phyloP scores from a whole-genome alignment of 2,113 vertebrate genomes.

The Archocentrus centrarchus region DNA sequence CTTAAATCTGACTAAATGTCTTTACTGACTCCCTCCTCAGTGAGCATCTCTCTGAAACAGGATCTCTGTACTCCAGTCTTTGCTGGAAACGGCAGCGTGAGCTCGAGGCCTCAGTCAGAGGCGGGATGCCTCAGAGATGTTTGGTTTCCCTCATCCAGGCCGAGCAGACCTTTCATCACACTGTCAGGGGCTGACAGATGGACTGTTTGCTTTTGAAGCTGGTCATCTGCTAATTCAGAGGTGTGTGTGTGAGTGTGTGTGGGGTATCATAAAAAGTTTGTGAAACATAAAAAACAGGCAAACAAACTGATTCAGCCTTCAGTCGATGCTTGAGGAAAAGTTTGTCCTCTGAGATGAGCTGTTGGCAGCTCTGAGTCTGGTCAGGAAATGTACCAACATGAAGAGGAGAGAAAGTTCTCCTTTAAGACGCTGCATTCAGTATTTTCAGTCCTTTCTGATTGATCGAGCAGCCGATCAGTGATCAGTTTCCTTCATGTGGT shows the following conservation, averaged over 20 bases:
- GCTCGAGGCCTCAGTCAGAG: not conserved
- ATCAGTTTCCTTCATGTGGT: too few species aligned
- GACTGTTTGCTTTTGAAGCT: not conserved
- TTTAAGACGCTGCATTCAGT: not conserved
- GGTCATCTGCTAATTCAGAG: not conserved
- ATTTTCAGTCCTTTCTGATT: not conserved
- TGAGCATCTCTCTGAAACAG: too few species aligned
- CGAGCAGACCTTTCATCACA: not conserved
- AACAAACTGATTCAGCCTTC: too few species aligned
- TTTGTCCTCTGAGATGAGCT: not conserved
- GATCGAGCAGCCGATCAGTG: not conserved
- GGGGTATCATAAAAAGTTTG: not conserved
- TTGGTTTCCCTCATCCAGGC: not conserved
- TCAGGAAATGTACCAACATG: not conserved
- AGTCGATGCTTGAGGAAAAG: too few species aligned
- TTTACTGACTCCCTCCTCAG: not conserved
- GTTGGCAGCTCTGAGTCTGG: not conserved
- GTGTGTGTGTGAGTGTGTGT: not conserved
- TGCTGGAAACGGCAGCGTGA: not conserved
- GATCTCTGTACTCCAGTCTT: not conserved
- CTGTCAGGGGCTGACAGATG: not conserved
- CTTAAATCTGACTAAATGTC: not conserved
- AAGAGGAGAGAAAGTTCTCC: not conserved
- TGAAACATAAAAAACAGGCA: too few species aligned
- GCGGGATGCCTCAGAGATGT: too few species aligned